phyloP scores from a whole-genome alignment of 2,113 vertebrate genomes.

The Halichoeres trimaculatus region DNA sequence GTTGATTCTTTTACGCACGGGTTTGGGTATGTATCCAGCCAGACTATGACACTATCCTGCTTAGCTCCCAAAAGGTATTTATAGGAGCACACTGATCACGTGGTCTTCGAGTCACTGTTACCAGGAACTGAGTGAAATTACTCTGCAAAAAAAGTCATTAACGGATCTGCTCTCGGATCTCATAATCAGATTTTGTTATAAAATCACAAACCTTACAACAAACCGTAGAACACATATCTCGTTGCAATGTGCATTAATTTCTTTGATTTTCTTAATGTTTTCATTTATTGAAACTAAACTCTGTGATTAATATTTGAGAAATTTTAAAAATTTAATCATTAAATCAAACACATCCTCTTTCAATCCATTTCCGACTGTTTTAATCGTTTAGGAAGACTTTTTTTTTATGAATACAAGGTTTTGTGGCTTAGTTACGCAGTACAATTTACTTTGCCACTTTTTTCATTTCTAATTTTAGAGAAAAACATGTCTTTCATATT shows the following conservation, averaged over 20 bases:
- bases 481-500: too few species aligned
- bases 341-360: too few species aligned
- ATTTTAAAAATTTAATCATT: too few species aligned
- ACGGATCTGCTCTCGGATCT: background rate
- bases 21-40: slow-evolving; percentile 69
- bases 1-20: slow-evolving; percentile 67
- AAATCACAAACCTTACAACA: background rate
- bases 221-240: background rate
- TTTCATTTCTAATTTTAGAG: too few species aligned
- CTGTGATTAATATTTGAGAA: too few species aligned
- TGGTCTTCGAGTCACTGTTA: slow-evolving; percentile 79
- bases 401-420: too few species aligned
- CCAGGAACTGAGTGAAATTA: slow-evolving; percentile 71
- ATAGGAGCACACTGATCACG: slow-evolving; percentile 82
- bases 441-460: too few species aligned
- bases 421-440: too few species aligned
- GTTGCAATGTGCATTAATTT: background rate
- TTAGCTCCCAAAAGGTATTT: slow-evolving; percentile 82
- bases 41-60: slow-evolving; percentile 76
- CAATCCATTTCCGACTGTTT: too few species aligned
- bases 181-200: background rate
- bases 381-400: too few species aligned
- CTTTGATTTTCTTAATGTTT: too few species aligned
- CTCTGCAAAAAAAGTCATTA: slow-evolving; percentile 32
- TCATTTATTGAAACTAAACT: background rate